Conservation (phyloP, 2,113 vertebrate species). For the Grallaria varia region DNA sequence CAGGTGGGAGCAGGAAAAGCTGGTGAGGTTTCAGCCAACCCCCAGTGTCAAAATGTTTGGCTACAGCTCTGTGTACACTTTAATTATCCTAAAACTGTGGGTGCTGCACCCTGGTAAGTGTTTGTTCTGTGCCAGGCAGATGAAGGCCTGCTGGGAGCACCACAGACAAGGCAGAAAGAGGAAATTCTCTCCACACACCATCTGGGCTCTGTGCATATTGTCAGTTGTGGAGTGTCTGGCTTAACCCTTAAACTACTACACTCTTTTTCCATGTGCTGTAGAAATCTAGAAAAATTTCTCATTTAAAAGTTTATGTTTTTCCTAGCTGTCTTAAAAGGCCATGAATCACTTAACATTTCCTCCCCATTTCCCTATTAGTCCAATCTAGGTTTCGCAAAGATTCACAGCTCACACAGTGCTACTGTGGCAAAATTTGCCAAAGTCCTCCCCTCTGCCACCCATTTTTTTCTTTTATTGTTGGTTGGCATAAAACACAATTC, state of each 20-base stretch:
- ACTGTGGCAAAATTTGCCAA: neutral
- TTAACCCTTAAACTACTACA: no score
- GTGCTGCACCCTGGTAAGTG: neutral
- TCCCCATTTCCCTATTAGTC: neutral
- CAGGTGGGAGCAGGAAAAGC: neutral
- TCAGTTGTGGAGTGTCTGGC: neutral
- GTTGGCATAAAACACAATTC: neutral
- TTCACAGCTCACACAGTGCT: neutral
- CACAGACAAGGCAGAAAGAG: neutral
- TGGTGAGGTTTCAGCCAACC: neutral
- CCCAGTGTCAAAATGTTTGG: neutral
- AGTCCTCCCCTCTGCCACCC: fast-evolving
- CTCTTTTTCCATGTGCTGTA: neutral
- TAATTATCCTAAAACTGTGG: neutral
- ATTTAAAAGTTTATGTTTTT: neutral
- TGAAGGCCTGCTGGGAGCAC: neutral
- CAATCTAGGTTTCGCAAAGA: neutral
- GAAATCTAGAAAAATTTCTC: neutral
- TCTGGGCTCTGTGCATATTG: neutral
- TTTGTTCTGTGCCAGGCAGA: neutral
- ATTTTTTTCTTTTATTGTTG: neutral
- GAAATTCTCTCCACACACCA: neutral
- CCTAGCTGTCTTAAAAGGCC: neutral
- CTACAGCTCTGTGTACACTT: neutral
- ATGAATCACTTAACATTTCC: neutral